These are phyloP conservation scores for Ooceraea biroi DNA, from an alignment of 1,140 invertebrate species.

Conservation along the genomic window DNA sequence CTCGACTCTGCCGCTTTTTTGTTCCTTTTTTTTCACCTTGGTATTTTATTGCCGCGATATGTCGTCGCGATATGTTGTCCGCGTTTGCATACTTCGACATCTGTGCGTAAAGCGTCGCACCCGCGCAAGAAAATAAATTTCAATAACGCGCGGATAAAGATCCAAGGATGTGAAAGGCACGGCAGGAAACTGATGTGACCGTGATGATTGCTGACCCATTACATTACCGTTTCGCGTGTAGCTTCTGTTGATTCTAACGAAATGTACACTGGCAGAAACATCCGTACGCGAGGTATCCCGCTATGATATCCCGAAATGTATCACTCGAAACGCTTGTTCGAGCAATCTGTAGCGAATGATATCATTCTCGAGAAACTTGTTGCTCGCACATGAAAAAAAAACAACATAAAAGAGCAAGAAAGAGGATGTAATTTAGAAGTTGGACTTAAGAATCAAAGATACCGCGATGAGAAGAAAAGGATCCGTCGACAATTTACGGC, in stretches of 20 bases:
- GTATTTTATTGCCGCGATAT: constrained; percentile 48
- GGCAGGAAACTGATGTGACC: constrained; percentile 24
- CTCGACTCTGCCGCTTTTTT: neutral
- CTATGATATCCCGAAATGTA: neutral
- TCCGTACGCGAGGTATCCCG: neutral
- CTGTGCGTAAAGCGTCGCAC: neutral
- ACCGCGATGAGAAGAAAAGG: neutral
- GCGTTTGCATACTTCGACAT: neutral
- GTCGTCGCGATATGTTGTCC: neutral
- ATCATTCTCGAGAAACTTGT: too few relatives aligned
- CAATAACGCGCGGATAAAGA: constrained; percentile 6
- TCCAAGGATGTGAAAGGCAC: constrained; percentile 46
- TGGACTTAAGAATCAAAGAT: too few relatives aligned
- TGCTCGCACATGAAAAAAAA: too few relatives aligned
- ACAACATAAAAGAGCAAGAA: too few relatives aligned
- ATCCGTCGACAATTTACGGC: constrained; percentile 42
- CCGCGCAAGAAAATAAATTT: constrained; percentile 30
- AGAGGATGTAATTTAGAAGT: too few relatives aligned
- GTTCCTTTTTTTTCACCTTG: constrained; percentile 18
- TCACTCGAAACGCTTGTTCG: too few relatives aligned
- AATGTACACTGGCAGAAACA: neutral
- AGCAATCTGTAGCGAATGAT: too few relatives aligned
- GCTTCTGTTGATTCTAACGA: constrained; percentile 32
- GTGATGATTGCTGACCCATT: constrained; percentile 62
- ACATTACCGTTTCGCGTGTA: constrained; percentile 31